Percentiles rank a stretch among this genome's conserved stretches.
Conservation (phyloP, 1,140 invertebrate genomes). For the Sesamia nonagrioides region DNA sequence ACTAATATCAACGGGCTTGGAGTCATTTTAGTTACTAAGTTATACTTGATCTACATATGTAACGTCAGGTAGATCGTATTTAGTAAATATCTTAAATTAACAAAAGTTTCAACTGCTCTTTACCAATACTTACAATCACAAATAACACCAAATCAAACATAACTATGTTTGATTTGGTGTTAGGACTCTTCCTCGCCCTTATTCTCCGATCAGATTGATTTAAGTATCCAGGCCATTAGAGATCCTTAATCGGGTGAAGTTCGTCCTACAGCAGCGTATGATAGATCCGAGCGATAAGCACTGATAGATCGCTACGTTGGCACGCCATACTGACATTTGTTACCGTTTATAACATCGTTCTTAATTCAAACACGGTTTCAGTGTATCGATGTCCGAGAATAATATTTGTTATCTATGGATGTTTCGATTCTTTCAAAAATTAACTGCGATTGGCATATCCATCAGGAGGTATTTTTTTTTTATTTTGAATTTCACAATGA, state of each 20-base stretch:
- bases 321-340: constrained; percentile 41
- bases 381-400: not conserved
- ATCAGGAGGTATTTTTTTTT: no score
- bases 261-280: not conserved
- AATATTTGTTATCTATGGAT: not conserved
- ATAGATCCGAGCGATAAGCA: constrained; percentile 19
- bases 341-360: constrained; percentile 9
- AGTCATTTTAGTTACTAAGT: no score
- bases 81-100: no score
- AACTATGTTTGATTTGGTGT: no score
- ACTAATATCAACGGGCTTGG: no score
- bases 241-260: constrained; percentile 28
- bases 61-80: no score
- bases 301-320: constrained; percentile 33
- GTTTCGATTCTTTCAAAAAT: not conserved
- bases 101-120: no score
- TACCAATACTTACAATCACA: not conserved
- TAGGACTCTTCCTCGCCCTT: not conserved
- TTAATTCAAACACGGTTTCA: constrained; percentile 5
- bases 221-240: constrained; percentile 16
- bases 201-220: constrained; percentile 2
- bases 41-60: no score
- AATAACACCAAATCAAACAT: not conserved
- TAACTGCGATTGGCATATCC: no score
- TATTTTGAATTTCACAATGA: no score